Evolutionary conservation across 1,140 invertebrate species (phyloP), one percentile per base, ranked within the genome.

Genomic region (Dendroctonus valens): DNA sequence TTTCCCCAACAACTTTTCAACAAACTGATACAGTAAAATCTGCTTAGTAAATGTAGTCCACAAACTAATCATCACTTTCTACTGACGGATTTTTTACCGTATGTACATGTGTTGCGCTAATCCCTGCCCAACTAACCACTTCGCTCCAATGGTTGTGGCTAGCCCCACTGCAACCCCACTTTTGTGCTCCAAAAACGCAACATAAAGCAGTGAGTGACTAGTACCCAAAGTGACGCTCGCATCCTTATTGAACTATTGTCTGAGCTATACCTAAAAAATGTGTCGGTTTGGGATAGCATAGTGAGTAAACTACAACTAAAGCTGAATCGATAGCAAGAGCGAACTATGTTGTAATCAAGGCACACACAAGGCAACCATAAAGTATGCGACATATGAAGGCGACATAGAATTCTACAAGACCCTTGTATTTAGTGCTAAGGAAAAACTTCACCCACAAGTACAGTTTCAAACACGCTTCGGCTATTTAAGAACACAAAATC

Each of bases 91-190:
- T 83, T 14, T 82, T 79, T n/a, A n/a, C 0, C 82, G 83, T n/a
- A 87, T 82, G 67, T 87, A 88, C 67, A 87, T 72, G 6, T 86
- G 87, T 41, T 86, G 82, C 77, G 84, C 83, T n/a, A 52, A 78
- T 74, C 59, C 85, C 82, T 57, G 80, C 83, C 59, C 81, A 83
- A 49, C 81, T 79, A 3, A 87, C 74, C 5, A 86, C 76, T 52
- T 83, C 72, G 37, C 72, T 75, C 86, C 86, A 89, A 5, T 74
- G 67, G 70, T 77, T 65, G 78, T 79, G 50, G 81, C 67, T 15
- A 82, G 77, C 2, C 87, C 73, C 81, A 85, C 87, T 39, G 80
- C 71, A 39, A 85, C 67, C 4, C 86, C 86, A 67, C 79, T 78
- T 67, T 76, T 72, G 69, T 87, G 85, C 6, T 73, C 71, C 40